Base-by-base conservation (phyloP, 2,888 invertebrate genomes). In the Dromius quadrimaculatus region DNA sequence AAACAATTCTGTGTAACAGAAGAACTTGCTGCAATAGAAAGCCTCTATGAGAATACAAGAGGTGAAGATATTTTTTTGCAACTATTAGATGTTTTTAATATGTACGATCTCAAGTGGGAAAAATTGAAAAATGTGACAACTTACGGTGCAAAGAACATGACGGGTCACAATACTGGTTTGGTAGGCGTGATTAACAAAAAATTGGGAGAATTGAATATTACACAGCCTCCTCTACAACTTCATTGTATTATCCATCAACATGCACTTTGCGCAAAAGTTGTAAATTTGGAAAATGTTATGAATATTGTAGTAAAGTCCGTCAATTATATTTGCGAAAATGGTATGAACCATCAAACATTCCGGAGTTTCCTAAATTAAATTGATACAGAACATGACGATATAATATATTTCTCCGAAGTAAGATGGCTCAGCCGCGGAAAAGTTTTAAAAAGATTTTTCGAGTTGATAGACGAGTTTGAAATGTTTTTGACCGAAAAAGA, bases 141-240 rank as follows among this genome's bases (percentile, higher is more conserved):
- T 66, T 72, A 75, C 59, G 72, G 71, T 19, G 72, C 61, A 68
- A 71, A 45, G 38, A 71, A 72, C 68, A 74, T 74, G 72, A 66
- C 71, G 9, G 74, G 72, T 64, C 50, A 65, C 9, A 72, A 72
- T 64, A 74, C 45, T 34, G 73, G 72, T 43, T 61, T 72, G 59
- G 62, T 72, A 23, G 72, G 63, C 9, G 8, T 63, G 23, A 45
- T 63, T 38, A 54, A 54, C 28, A 63, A 41, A 45, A 45, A 63
- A 63, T 36, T 20, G 2, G 22, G 38, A 38, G 66, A 66, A 34
- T 19, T 22, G 9, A 20, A 9, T 43, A 38, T 20, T 32, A 36
- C 34, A 50, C 11, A 32, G 34, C 6, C 34, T n/a, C 41, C 57
- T 41, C 36, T 66, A 20, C 43, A 43, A 57, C 59, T 65, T 38